These are phyloP conservation scores for Dissostichus mawsoni DNA, from an alignment of 2,113 vertebrate genomes.

Conservation along the genomic window DNA sequence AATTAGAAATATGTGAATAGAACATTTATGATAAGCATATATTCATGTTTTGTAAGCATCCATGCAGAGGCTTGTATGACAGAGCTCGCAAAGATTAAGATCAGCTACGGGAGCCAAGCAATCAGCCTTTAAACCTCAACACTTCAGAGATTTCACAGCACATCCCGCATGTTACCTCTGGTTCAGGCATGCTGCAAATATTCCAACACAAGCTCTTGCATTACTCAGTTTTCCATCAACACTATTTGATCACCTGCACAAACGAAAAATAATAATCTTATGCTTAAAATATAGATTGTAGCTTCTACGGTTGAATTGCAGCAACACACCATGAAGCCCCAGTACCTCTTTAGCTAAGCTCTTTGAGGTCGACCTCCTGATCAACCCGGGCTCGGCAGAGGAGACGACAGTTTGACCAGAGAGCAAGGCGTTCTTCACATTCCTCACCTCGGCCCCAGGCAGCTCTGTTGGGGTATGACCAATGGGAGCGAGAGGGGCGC, in stretches of 20 bases:
- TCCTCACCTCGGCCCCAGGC: slow-evolving; percentile 60
- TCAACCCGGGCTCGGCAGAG: slow-evolving; percentile 24
- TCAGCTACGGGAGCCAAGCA: neutral
- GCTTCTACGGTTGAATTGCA: neutral
- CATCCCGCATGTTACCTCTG: slow-evolving; percentile 2
- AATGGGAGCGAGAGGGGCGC: slow-evolving; percentile 49
- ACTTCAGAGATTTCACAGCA: neutral
- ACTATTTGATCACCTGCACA: neutral
- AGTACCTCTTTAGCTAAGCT: neutral
- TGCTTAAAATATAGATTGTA: neutral
- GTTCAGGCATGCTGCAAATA: slow-evolving; percentile 9
- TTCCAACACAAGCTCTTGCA: neutral
- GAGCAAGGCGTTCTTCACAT: slow-evolving; percentile 58
- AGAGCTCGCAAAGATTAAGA: slow-evolving; percentile 20
- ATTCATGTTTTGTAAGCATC: neutral
- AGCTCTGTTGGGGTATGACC: slow-evolving; percentile 54
- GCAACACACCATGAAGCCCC: neutral
- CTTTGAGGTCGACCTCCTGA: slow-evolving; percentile 16
- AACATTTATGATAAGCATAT: slow-evolving; percentile 8
- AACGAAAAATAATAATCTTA: neutral
- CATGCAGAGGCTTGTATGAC: neutral
- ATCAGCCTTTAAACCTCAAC: neutral
- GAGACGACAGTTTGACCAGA: slow-evolving; percentile 26
- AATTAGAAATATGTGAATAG: neutral
- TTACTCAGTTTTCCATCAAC: slow-evolving; percentile 1